phyloP scores from a whole-genome alignment of 1,140 invertebrate genomes.

The Tyrophagus putrescentiae region DNA sequence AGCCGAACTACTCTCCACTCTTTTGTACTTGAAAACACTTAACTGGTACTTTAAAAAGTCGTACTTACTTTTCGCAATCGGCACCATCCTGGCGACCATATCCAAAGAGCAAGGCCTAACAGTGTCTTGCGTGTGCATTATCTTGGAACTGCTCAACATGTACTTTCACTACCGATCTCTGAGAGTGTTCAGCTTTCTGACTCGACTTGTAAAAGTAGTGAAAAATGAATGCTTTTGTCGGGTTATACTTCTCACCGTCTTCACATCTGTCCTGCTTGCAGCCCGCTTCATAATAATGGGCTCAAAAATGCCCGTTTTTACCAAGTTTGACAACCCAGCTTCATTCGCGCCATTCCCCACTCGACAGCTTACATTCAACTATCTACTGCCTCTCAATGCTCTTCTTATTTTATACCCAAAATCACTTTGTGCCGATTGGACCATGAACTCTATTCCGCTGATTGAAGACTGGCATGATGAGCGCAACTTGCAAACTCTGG shows the following conservation, averaged over 20 bases:
- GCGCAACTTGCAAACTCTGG: slow-evolving; percentile 64
- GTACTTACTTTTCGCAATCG: slow-evolving; percentile 38
- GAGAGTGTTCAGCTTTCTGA: slow-evolving; percentile 32
- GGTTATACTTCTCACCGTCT: slow-evolving; percentile 10
- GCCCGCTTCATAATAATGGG: slow-evolving; percentile 32
- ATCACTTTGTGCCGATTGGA: slow-evolving; percentile 91
- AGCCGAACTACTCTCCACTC: slow-evolving; percentile 83
- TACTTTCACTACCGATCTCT: slow-evolving; percentile 44
- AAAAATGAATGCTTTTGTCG: neutral
- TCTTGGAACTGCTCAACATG: slow-evolving; percentile 30
- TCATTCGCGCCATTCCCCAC: slow-evolving; percentile 57
- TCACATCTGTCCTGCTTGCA: slow-evolving; percentile 27
- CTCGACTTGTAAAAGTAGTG: neutral
- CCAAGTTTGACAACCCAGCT: slow-evolving; percentile 80
- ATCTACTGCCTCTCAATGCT: slow-evolving; percentile 73
- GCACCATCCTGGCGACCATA: slow-evolving; percentile 55
- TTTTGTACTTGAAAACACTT: slow-evolving; percentile 56
- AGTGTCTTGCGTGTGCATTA: slow-evolving; percentile 63
- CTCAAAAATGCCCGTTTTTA: slow-evolving; percentile 25
- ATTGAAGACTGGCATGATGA: slow-evolving; percentile 59
- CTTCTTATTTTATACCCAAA: slow-evolving; percentile 76
- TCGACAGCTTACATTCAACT: slow-evolving; percentile 81
- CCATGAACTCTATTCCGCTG: slow-evolving; percentile 87
- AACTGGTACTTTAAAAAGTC: neutral
- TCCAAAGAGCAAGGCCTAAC: slow-evolving; percentile 85